A percentile compares a stretch with the other conserved stretches of the same genome.
phyloP scores from a whole-genome alignment of 2,797 vertebrate species.

The Ataeniobius toweri region DNA sequence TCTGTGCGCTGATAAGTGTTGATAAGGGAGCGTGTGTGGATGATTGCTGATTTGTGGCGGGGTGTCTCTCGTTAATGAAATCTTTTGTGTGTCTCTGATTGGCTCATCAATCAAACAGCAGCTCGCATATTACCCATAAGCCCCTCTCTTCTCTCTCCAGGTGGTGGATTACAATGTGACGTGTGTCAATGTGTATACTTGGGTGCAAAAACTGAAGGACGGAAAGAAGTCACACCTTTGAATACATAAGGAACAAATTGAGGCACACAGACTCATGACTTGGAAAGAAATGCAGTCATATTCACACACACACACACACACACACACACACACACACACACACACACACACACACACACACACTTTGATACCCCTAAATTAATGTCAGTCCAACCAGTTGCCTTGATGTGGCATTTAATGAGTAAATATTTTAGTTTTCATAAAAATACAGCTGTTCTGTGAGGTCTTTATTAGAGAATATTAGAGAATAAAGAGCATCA shows the following conservation, averaged over 20 bases:
- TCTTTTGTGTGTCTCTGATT: constrained; percentile 83
- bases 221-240: background rate
- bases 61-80: constrained; percentile 83
- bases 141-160: constrained; percentile 71
- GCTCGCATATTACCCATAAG: constrained; percentile 74
- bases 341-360: background rate
- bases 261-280: too few relatives aligned
- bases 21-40: constrained; percentile 62
- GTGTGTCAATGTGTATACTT: constrained; percentile 26
- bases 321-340: background rate
- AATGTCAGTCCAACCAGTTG: background rate
- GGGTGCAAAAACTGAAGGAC: constrained; percentile 1
- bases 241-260: background rate
- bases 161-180: constrained; percentile 72
- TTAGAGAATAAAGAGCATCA: background rate
- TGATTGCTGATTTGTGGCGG: constrained; percentile 82
- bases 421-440: background rate
- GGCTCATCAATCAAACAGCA: constrained; percentile 82
- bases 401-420: background rate
- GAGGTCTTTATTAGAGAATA: background rate
- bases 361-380: background rate
- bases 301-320: background rate
- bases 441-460: background rate
- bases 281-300: background rate
- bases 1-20: constrained; percentile 59